Conservation (phyloP, 2,113 vertebrate species). For the Pyrgilauda ruficollis region DNA sequence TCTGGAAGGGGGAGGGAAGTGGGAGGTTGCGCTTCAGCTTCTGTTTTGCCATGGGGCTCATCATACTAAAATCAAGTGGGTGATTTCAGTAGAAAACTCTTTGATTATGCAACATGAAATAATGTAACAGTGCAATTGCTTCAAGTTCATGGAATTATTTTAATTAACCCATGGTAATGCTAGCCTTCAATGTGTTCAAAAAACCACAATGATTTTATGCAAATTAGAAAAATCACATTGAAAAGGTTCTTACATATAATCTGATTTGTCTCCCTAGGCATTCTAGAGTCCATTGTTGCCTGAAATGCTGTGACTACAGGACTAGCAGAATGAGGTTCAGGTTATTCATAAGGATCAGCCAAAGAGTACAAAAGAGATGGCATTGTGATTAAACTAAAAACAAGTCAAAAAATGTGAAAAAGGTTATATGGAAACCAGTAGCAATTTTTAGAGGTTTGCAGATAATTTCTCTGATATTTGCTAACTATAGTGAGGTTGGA, state of each 20-base stretch:
- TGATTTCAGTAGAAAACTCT: slow-evolving; percentile 35
- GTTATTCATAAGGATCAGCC: not conserved
- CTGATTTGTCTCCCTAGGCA: not conserved
- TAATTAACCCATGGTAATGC: not conserved
- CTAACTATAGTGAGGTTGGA: not conserved
- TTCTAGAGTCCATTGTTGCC: not conserved
- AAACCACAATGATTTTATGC: not conserved
- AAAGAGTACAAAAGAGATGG: not conserved
- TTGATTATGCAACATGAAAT: slow-evolving; percentile 42
- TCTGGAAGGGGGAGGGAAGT: slow-evolving; percentile 29
- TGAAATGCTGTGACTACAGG: not conserved
- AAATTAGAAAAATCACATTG: not conserved
- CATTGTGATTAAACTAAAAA: not conserved
- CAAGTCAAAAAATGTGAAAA: not conserved
- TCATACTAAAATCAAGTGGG: slow-evolving; percentile 29
- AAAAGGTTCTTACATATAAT: not conserved
- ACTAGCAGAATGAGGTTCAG: not conserved
- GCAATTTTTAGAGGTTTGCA: not conserved
- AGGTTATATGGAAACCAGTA: not conserved
- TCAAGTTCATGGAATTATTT: slow-evolving; percentile 32
- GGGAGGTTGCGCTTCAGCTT: slow-evolving; percentile 25
- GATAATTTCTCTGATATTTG: not conserved
- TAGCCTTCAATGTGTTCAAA: not conserved
- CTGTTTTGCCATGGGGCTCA: slow-evolving; percentile 42
- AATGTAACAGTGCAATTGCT: slow-evolving; percentile 12